Evolutionary conservation across 1,140 invertebrate species (phyloP).

Genomic region (Hypothenemus hampei): DNA sequence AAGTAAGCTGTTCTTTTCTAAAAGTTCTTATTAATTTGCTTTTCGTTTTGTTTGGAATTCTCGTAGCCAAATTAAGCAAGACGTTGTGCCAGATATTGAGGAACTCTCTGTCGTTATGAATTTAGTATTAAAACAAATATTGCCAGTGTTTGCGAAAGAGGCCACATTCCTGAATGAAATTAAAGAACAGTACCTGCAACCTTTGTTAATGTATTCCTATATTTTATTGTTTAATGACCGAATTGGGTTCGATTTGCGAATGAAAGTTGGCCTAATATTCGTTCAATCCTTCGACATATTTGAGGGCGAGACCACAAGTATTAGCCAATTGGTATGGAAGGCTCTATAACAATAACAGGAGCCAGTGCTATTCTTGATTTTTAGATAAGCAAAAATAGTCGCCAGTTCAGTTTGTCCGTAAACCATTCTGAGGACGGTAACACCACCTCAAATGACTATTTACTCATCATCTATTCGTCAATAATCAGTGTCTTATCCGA

Average conservation of each 20-base stretch:
- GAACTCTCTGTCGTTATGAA: constrained; percentile 25
- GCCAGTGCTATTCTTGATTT: constrained; percentile 3
- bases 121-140: constrained; percentile 28
- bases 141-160: constrained; percentile 26
- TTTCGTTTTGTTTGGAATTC: constrained; percentile 8
- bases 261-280: constrained; percentile 28
- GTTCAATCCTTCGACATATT: constrained; percentile 24
- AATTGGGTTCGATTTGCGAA: constrained; percentile 29
- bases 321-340: constrained; percentile 17
- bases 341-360: not conserved
- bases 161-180: constrained; percentile 19
- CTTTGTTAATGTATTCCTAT: constrained; percentile 25
- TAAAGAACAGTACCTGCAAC: constrained; percentile 15
- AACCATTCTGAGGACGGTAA: constrained; percentile 15
- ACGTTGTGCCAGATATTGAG: constrained; percentile 20
- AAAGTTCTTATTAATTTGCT: not conserved
- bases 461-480: constrained; percentile 26
- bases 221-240: constrained; percentile 21
- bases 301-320: constrained; percentile 6
- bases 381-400: constrained; percentile 23
- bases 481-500: constrained; percentile 25
- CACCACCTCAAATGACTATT: constrained; percentile 12
- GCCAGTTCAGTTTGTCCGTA: constrained; percentile 20
- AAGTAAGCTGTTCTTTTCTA: constrained; percentile 4
- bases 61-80: constrained; percentile 24